Evolutionary conservation across 2,888 invertebrate genomes (phyloP), one percentile per base, ranked within the genome.

Genomic region (Vandiemenella viatica): DNA sequence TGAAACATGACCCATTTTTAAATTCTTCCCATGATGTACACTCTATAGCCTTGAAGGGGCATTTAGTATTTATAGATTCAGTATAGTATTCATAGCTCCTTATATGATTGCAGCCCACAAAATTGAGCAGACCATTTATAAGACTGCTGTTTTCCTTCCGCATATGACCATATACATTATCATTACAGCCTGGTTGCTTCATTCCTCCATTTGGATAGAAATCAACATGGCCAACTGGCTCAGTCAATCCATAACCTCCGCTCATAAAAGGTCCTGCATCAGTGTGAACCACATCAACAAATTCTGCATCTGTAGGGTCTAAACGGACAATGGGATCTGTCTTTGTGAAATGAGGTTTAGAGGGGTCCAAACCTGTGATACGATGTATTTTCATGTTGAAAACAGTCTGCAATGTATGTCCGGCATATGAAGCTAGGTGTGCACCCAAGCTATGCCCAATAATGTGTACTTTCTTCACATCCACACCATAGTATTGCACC

Each of bases 131-230:
- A 3, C 78, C 79, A 75, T 13, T 65, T 53, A 80, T 70, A 48
- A 82, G 68, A 40, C 79, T 77, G 40, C 76, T 77, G 32, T 74
- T 72, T 57, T 77, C 76, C 46, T 73, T 69, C 50, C 74, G 73
- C 55, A 83, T 76, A 43, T 78, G 79, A 53, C 79, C 76, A 45
- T 76, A 68, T 13, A 83, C 70, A 23, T 72, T 75, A 46, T 67
- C 64, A 51, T 67, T 66, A 57, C 78, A 78, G 2, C 85, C 86
- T 0, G 85, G 85, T 62, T 85, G 91, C 50, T 79, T 76, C 5
- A 78, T 74, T 0, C 92, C 92, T 0, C 89, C 90, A 62, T 93
- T 93, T 0, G 91, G 90, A 63, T 81, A 93, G 67, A 90, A 92
- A 65, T 93, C 93, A 4, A 90, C 80, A 64, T 92, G 90, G 0